Conservation (phyloP, 2,797 vertebrate species). For the Rhabdophis nuchalis region DNA sequence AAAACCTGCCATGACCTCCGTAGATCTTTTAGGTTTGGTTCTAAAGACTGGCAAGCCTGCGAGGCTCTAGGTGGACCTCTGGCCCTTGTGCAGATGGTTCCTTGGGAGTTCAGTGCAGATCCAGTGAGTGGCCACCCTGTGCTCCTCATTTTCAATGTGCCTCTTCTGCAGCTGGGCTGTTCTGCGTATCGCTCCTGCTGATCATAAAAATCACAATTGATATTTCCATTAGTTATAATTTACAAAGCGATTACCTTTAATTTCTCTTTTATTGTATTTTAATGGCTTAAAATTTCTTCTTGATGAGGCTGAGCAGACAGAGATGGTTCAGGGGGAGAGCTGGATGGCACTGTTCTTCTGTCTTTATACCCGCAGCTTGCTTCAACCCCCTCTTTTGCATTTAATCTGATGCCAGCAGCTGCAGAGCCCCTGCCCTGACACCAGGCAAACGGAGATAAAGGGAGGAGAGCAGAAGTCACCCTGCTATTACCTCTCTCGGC, state of each 20-base stretch:
- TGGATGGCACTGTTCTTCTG: not conserved
- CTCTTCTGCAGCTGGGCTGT: not conserved
- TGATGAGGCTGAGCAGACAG: slow-evolving; percentile 53
- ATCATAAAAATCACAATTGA: slow-evolving; percentile 65
- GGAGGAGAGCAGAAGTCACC: not conserved
- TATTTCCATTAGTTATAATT: slow-evolving; percentile 70
- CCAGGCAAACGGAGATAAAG: not conserved
- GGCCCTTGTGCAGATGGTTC: not conserved
- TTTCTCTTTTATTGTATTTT: slow-evolving; percentile 70
- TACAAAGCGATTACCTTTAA: slow-evolving; percentile 65
- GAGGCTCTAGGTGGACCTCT: not conserved
- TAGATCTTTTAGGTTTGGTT: not conserved
- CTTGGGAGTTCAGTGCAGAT: not conserved
- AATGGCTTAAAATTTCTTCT: slow-evolving; percentile 65
- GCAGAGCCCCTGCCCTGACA: not conserved
- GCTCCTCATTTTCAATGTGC: not conserved
- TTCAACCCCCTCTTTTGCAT: not conserved
- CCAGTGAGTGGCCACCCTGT: not conserved
- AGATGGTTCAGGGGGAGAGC: slow-evolving; percentile 3
- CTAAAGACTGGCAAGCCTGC: not conserved
- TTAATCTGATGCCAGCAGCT: not conserved
- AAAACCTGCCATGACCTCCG: too few species aligned
- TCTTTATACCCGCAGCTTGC: not conserved
- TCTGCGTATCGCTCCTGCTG: slow-evolving; percentile 40
- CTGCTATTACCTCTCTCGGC: not conserved